Evolutionary conservation across 2,113 vertebrate genomes (phyloP), one percentile per base, ranked within the genome.

Genomic region (Tretioscincus oriximinensis): DNA sequence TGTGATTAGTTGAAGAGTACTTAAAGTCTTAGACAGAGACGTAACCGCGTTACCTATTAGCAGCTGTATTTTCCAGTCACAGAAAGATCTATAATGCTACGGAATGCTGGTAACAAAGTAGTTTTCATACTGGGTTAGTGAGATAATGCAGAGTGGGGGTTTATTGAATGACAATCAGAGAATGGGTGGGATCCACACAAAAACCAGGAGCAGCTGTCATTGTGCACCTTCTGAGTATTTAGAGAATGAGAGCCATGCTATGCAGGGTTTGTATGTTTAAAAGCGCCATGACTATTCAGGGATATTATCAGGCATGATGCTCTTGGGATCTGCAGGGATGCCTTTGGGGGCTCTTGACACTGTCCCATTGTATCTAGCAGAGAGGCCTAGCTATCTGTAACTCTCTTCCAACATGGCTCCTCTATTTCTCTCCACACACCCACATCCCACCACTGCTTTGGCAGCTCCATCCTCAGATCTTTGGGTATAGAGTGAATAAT

Each of bases 61-160:
- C 92, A 93, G 87, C 91, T 95, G 94, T 89, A 93, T 89, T 89
- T 90, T 66, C 89, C 83, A 80, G 81, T 93, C 92, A 92, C 72
- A 67, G 76, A 60, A 70, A 88, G n/a, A 71, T 73, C 77, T 72
- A 86, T 68, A 73, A 76, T 84, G 84, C 45, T 80, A 88, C 81
- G 66, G 92, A 91, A 93, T 89, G 87, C 87, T 85, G 78, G 41
- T 80, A 71, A 87, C 86, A 60, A 94, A 89, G 84, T 91, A 91
- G 82, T 92, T 88, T 90, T 84, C 92, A 91, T 92, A 72, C 84
- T 91, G 86, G 82, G 86, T 81, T 76, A 85, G 87, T 92, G 86
- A 92, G 87, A 83, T 83, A 92, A 90, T 84, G 77, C 28, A 73
- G 69, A 88, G 69, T 69, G 88, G 90, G 76, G 64, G 90, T 92